These are phyloP conservation scores for Echinarachnius parma DNA, from an alignment of 53 echinoderm and acorn worm genomes.

Conservation along the genomic window DNA sequence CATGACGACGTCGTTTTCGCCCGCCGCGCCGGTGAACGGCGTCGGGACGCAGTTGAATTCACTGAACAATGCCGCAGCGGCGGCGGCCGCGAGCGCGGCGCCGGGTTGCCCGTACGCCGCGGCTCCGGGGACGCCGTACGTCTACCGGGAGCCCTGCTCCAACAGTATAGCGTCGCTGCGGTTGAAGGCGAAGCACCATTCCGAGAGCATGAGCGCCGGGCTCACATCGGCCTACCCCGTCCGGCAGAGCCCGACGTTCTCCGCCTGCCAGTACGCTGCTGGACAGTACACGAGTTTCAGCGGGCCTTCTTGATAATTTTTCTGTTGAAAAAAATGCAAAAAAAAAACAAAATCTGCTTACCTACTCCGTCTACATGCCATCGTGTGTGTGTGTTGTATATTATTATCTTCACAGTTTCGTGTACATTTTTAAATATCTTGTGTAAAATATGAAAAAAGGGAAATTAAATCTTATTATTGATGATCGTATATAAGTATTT, in stretches of 20 bases:
- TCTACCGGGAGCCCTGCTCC: slow-evolving; percentile 84
- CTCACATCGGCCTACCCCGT: slow-evolving; percentile 73
- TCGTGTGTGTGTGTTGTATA: no score
- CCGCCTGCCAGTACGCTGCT: slow-evolving; percentile 89
- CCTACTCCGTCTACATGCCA: no score
- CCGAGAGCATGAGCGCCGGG: slow-evolving; percentile 61
- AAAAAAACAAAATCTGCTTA: no score
- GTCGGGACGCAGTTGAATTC: slow-evolving; percentile 63
- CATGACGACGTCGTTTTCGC: slow-evolving; percentile 47
- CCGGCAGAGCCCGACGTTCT: slow-evolving; percentile 75
- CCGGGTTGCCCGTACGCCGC: slow-evolving; percentile 52
- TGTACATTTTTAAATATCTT: no score
- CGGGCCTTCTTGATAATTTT: slow-evolving; percentile 38
- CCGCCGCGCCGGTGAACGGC: slow-evolving; percentile 64
- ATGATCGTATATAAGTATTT: no score
- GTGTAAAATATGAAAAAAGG: no score
- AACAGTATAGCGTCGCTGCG: slow-evolving; percentile 85
- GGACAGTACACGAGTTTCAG: slow-evolving; percentile 43
- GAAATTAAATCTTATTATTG: no score
- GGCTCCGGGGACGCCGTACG: slow-evolving; percentile 74
- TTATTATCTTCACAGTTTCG: no score
- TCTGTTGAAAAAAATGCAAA: no score
- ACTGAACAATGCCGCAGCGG: slow-evolving; percentile 68
- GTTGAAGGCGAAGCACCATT: slow-evolving; percentile 79
- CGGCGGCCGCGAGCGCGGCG: slow-evolving; percentile 36